phyloP scores from a whole-genome alignment of 2,888 invertebrate species.

The Iphiclides podalirius region DNA sequence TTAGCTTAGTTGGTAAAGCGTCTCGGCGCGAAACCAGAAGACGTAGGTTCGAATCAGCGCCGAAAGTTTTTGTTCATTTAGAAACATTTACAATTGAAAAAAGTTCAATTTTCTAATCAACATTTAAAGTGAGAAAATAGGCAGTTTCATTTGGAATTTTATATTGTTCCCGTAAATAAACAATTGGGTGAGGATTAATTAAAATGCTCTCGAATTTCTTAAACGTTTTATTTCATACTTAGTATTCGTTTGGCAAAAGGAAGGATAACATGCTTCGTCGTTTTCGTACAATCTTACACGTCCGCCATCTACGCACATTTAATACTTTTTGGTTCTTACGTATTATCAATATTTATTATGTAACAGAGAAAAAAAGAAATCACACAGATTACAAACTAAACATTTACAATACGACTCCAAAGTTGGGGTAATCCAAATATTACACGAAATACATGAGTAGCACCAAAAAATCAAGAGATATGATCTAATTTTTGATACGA shows the following conservation, averaged over 20 bases:
- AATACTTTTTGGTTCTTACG: slow-evolving; percentile 77
- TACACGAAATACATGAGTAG: slow-evolving; percentile 49
- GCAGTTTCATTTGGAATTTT: no score
- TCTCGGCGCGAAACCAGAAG: no score
- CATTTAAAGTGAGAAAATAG: no score
- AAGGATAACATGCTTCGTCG: slow-evolving; percentile 59
- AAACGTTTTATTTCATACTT: slow-evolving; percentile 65
- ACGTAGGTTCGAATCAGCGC: no score
- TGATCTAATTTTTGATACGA: slow-evolving; percentile 34
- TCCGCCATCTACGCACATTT: slow-evolving; percentile 43
- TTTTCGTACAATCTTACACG: slow-evolving; percentile 45
- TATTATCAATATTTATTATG: slow-evolving; percentile 38
- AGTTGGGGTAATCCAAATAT: slow-evolving; percentile 20
- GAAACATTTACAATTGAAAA: no score
- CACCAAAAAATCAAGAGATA: slow-evolving; percentile 66
- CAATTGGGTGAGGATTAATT: no score
- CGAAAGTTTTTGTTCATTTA: no score
- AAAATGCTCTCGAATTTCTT: slow-evolving; percentile 39
- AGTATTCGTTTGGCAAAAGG: slow-evolving; percentile 74
- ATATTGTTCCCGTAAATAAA: no score
- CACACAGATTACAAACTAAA: slow-evolving; percentile 35
- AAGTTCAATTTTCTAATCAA: no score
- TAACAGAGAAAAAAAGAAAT: slow-evolving; percentile 35
- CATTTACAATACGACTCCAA: slow-evolving; percentile 38
- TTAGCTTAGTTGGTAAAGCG: no score